These are phyloP conservation scores for Euspilapteryx auroguttella DNA, from an alignment of 2,888 invertebrate genomes.

Conservation along the genomic window DNA sequence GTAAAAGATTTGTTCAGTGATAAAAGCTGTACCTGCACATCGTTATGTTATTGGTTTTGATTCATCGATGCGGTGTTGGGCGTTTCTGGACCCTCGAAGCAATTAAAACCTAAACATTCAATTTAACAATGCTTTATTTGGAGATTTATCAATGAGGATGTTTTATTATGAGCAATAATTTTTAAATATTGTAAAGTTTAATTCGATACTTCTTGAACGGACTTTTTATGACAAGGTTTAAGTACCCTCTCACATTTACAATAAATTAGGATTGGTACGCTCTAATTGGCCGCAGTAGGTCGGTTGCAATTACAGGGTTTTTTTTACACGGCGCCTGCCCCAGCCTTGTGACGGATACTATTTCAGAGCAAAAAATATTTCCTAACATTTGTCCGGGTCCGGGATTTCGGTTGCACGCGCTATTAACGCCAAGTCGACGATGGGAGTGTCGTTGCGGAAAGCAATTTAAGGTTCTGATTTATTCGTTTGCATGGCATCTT, in stretches of 20 bases:
- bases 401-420: conserved; percentile 53
- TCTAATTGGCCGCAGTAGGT: conserved; percentile 20
- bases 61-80: conserved; percentile 37
- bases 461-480: conserved; percentile 51
- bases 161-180: no score
- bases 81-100: conserved; percentile 33
- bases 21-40: no score
- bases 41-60: no score
- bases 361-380: conserved; percentile 41
- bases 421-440: conserved; percentile 49
- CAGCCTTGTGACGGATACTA: conserved; percentile 24
- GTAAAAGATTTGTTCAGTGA: no score
- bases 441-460: conserved; percentile 53
- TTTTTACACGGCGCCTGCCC: conserved; percentile 32
- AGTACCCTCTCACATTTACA: no score
- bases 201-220: no score
- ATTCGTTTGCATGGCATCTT: conserved; percentile 32
- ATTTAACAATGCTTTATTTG: no score
- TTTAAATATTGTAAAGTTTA: no score
- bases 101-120: conserved; percentile 46
- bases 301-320: conserved; percentile 24
- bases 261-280: no score
- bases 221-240: no score
- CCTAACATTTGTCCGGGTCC: conserved; percentile 41
- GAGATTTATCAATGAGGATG: no score